Percentiles rank a stretch among this genome's conserved stretches.
phyloP scores from a whole-genome alignment of 2,797 vertebrate genomes.

The Nyctalus aviator region DNA sequence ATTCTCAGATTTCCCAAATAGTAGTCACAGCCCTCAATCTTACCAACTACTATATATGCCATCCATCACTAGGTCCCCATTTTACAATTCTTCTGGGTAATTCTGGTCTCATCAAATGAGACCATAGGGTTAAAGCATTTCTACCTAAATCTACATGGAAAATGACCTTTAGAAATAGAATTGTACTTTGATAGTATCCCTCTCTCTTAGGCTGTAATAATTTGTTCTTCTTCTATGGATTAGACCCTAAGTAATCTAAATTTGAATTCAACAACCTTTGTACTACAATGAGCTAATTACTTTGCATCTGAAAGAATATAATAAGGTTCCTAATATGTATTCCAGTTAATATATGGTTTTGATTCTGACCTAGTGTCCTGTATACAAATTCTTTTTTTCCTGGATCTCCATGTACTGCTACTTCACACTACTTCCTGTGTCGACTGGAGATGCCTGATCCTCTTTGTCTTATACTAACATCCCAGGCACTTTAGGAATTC shows the following conservation, averaged over 20 bases:
- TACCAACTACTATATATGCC: not conserved
- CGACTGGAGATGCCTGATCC: not conserved
- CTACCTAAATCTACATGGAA: not conserved
- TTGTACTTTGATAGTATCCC: not conserved
- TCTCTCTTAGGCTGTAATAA: not conserved
- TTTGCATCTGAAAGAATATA: not conserved
- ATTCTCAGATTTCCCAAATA: conserved; percentile 8
- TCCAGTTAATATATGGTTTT: not conserved
- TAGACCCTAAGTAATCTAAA: not conserved
- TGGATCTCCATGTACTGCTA: not conserved
- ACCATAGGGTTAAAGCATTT: not conserved
- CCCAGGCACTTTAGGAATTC: not conserved
- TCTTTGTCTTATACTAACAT: not conserved
- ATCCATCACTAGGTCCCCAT: not conserved
- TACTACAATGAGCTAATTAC: not conserved
- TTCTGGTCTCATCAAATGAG: not conserved
- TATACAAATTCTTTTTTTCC: not conserved
- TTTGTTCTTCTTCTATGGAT: too few relatives aligned
- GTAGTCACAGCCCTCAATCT: not conserved
- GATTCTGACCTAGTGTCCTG: not conserved
- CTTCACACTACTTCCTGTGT: not conserved
- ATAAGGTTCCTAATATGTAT: not conserved
- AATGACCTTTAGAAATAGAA: not conserved
- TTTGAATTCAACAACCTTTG: not conserved
- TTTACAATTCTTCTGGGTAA: not conserved